Evolutionary conservation across 2,888 invertebrate species (phyloP).

Genomic region (Dione vanillae): DNA sequence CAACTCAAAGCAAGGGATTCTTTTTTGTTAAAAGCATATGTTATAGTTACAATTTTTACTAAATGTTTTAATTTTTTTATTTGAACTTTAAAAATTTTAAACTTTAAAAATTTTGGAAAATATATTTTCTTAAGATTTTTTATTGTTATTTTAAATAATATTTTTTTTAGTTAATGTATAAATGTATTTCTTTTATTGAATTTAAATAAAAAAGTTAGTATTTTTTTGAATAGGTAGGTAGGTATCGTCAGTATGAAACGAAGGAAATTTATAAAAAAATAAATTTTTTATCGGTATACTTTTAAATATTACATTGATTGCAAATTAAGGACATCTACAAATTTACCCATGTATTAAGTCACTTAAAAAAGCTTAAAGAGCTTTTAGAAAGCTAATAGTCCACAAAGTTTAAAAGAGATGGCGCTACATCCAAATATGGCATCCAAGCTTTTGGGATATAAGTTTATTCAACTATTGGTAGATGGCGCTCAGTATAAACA

Average conservation of each 20-base stretch:
- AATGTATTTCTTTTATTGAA: too few species aligned
- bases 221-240: too few species aligned
- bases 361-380: background rate
- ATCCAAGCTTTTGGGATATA: background rate
- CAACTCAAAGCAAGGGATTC: background rate
- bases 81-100: background rate
- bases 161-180: too few species aligned
- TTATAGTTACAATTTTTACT: background rate
- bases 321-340: conserved; percentile 21
- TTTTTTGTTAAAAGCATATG: background rate
- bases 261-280: too few species aligned
- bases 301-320: background rate
- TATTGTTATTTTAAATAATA: too few species aligned
- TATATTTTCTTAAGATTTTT: too few species aligned
- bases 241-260: too few species aligned
- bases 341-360: background rate
- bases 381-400: conserved; percentile 18
- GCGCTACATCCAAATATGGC: conserved; percentile 36
- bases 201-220: too few species aligned
- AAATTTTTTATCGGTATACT: too few species aligned
- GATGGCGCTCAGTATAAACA: conserved; percentile 6
- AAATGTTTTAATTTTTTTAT: background rate
- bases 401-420: conserved; percentile 54
- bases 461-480: background rate
- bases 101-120: background rate